These are phyloP conservation scores for Zygaena filipendulae DNA, from an alignment of 2,888 invertebrate species.

Conservation along the genomic window DNA sequence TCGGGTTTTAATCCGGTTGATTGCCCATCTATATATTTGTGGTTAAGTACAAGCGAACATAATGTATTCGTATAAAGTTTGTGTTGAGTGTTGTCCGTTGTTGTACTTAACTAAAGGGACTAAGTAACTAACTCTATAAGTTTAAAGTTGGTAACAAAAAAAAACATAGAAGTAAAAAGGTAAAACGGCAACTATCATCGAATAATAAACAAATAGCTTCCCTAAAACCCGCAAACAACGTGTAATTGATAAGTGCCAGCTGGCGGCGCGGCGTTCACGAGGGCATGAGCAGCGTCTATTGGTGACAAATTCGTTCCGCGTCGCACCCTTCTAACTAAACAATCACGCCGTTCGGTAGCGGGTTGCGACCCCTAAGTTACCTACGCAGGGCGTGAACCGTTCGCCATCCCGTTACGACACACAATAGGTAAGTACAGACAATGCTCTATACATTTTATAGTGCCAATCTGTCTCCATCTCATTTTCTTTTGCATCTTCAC, in stretches of 20 bases:
- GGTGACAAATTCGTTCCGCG: constrained; percentile 54
- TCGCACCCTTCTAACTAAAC: constrained; percentile 36
- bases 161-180: no score
- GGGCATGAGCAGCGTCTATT: constrained; percentile 32
- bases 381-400: constrained; percentile 36
- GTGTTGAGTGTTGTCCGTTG: no score
- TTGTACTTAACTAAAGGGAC: no score
- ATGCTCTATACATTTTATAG: no score
- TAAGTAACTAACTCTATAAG: no score
- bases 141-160: no score
- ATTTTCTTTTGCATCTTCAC: no score
- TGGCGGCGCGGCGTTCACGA: constrained; percentile 38
- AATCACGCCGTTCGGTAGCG: constrained; percentile 20
- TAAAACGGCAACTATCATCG: constrained; percentile 52
- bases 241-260: constrained; percentile 48
- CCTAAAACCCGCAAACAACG: constrained; percentile 58
- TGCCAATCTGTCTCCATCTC: no score
- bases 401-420: background rate
- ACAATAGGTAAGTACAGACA: background rate
- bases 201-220: constrained; percentile 55
- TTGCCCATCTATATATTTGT: no score
- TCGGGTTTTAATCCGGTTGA: no score
- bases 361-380: constrained; percentile 32
- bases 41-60: no score
- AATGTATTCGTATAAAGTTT: no score